phyloP scores from a whole-genome alignment of 2,888 invertebrate species.

The Volucella inanis region DNA sequence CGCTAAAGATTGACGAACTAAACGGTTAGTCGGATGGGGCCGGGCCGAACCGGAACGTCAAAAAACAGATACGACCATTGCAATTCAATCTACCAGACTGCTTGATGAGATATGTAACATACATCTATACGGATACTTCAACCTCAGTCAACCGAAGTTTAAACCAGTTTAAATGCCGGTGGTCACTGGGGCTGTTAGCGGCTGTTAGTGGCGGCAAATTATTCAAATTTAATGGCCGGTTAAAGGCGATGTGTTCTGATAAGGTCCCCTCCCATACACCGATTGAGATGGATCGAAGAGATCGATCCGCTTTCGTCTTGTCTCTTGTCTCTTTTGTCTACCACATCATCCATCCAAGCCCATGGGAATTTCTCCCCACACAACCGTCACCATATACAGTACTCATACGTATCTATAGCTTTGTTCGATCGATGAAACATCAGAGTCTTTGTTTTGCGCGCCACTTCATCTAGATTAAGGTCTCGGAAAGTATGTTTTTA shows the following conservation, averaged over 20 bases:
- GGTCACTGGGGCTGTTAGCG: conserved; percentile 51
- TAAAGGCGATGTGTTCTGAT: conserved; percentile 71
- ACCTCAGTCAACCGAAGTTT: conserved; percentile 5
- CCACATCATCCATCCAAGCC: not conserved
- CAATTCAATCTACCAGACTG: conserved; percentile 33
- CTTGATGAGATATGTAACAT: conserved; percentile 44
- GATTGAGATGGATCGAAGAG: conserved; percentile 70
- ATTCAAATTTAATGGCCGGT: conserved; percentile 74
- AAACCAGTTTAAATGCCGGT: conserved; percentile 62
- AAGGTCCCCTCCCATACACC: conserved; percentile 33
- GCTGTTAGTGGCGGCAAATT: conserved; percentile 62
- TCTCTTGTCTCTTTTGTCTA: not conserved
- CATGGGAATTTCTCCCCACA: conserved; percentile 55
- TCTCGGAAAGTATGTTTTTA: conserved; percentile 67
- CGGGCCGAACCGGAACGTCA: conserved; percentile 1
- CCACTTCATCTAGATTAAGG: conserved; percentile 69
- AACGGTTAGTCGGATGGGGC: conserved; percentile 42
- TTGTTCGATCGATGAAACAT: conserved; percentile 29
- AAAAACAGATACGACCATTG: conserved; percentile 30
- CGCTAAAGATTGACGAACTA: conserved; percentile 70
- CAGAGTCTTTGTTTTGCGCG: conserved; percentile 58
- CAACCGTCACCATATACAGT: not conserved
- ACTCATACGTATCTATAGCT: not conserved
- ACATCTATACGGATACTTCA: conserved; percentile 14
- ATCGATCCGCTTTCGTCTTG: conserved; percentile 41